These are phyloP conservation scores for Melanotaenia duboulayi DNA, from an alignment of 2,113 vertebrate species.

Conservation along the genomic window DNA sequence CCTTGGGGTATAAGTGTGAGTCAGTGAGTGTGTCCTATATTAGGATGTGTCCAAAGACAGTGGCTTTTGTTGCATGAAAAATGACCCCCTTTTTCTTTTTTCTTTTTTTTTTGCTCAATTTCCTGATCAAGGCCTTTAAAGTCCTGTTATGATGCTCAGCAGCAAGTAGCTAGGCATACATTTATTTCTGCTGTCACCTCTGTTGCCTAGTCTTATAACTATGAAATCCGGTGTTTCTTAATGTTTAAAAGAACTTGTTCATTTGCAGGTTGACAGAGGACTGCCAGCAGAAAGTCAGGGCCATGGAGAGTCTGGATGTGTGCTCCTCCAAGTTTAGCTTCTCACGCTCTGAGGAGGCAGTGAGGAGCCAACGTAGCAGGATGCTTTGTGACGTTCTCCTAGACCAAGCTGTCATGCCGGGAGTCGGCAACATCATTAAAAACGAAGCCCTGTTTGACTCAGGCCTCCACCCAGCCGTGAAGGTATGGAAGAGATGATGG, in stretches of 20 bases:
- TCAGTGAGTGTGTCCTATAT: slow-evolving; percentile 64
- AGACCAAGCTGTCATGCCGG: slow-evolving; percentile 92
- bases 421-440: slow-evolving; percentile 97
- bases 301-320: slow-evolving; percentile 88
- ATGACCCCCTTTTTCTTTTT: slow-evolving; percentile 19
- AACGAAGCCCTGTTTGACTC: slow-evolving; percentile 95
- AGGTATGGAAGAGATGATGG: slow-evolving; percentile 80
- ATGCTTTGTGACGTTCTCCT: slow-evolving; percentile 94
- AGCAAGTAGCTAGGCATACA: slow-evolving; percentile 47
- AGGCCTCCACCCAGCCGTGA: slow-evolving; percentile 89
- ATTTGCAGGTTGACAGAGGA: slow-evolving; percentile 85
- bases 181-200: slow-evolving; percentile 46
- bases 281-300: slow-evolving; percentile 84
- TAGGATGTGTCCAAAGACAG: slow-evolving; percentile 48
- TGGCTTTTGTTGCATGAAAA: slow-evolving; percentile 52
- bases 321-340: slow-evolving; percentile 91
- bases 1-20: slow-evolving; percentile 54
- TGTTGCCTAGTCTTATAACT: slow-evolving; percentile 41
- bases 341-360: slow-evolving; percentile 82
- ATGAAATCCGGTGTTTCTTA: too few relatives aligned
- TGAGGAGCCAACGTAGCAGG: slow-evolving; percentile 82
- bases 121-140: slow-evolving; percentile 37
- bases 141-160: slow-evolving; percentile 24
- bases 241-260: too few relatives aligned
- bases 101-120: slow-evolving; percentile 16